A percentile compares a stretch with the other conserved stretches of the same genome.
These are phyloP conservation scores for Trigoniulus corallinus DNA, from an alignment of 1,140 invertebrate genomes.

Conservation along the genomic window DNA sequence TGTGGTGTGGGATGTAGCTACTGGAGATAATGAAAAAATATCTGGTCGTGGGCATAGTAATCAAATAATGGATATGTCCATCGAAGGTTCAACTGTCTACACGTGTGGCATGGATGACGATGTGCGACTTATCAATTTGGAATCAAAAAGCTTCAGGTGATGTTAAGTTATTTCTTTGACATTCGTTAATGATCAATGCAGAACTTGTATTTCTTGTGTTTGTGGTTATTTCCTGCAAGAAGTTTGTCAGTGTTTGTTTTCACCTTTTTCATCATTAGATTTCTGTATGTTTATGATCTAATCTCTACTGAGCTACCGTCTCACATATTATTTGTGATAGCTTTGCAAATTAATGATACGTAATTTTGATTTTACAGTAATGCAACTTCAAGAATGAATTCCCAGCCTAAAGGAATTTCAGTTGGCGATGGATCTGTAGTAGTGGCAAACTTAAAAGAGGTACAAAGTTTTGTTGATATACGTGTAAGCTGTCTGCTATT, in stretches of 20 bases:
- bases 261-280: too few relatives aligned
- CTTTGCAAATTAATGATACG: background rate
- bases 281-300: too few relatives aligned
- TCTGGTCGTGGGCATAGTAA: slow-evolving; percentile 75
- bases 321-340: too few relatives aligned
- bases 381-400: slow-evolving; percentile 48
- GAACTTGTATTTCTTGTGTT: too few relatives aligned
- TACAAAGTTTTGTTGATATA: too few relatives aligned
- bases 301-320: too few relatives aligned
- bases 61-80: slow-evolving; percentile 77
- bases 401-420: slow-evolving; percentile 74
- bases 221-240: too few relatives aligned
- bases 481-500: too few relatives aligned
- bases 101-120: slow-evolving; percentile 85
- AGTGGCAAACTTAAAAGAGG: slow-evolving; percentile 61
- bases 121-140: slow-evolving; percentile 47
- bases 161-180: slow-evolving; percentile 11
- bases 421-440: slow-evolving; percentile 43
- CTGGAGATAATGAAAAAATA: slow-evolving; percentile 57
- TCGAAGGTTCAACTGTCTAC: slow-evolving; percentile 47
- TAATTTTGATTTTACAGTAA: background rate
- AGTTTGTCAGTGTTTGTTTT: too few relatives aligned
- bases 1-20: slow-evolving; percentile 67
- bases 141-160: slow-evolving; percentile 43
- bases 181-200: too few relatives aligned